Conservation (phyloP, 2,797 vertebrate genomes). For the Dicrostonyx torquatus region DNA sequence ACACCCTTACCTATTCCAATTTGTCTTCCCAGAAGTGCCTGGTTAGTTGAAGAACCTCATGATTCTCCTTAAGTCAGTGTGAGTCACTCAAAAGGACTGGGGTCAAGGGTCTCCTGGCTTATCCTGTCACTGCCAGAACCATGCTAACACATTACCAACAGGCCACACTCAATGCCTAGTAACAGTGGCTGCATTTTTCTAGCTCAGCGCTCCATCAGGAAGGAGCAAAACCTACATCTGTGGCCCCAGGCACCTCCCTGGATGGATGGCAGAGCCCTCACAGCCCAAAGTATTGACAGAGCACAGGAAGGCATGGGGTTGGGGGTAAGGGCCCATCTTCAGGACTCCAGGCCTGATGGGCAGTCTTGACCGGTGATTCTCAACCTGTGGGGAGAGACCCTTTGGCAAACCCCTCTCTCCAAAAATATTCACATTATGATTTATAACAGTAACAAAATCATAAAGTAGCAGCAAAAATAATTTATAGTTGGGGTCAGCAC, state of each 20-base stretch:
- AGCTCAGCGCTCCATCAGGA: too few species aligned
- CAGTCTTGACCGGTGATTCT: neutral
- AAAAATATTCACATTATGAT: neutral
- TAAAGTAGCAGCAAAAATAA: neutral
- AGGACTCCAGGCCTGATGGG: neutral
- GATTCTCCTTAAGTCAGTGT: neutral
- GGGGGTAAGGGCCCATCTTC: neutral
- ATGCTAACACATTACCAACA: too few species aligned
- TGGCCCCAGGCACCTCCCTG: neutral
- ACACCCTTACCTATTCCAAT: neutral
- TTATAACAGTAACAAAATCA: neutral
- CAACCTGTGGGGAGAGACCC: neutral
- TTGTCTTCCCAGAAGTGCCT: neutral
- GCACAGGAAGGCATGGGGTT: neutral
- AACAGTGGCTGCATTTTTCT: too few species aligned
- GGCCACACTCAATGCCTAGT: neutral
- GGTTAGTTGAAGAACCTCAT: neutral
- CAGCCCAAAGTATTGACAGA: neutral
- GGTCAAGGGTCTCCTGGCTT: neutral
- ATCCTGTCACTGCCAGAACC: neutral
- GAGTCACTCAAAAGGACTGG: neutral
- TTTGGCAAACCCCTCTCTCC: neutral
- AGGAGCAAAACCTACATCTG: neutral
- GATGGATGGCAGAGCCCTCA: neutral
- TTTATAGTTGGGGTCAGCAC: neutral